Evolutionary conservation across 2,888 invertebrate species (phyloP), one percentile per base, ranked within the genome.

Genomic region (Synergus umbraculus): DNA sequence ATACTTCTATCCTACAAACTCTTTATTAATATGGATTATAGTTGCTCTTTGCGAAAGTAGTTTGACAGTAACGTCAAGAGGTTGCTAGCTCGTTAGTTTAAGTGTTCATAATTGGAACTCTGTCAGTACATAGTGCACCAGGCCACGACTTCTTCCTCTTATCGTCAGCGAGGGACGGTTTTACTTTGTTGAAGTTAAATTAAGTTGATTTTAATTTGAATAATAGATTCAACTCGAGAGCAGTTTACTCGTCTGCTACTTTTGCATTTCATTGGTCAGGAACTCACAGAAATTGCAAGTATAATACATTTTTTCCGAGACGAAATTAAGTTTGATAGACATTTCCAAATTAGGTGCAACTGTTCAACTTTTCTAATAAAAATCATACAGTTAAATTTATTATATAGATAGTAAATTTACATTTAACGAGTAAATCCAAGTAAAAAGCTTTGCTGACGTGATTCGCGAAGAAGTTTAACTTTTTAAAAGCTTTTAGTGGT

Each of bases 171-270:
- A 29, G 41, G 13, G 54, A 9, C 73, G 49, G 29, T 49, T 66
- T 18, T 73, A 67, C 67, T 46, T 46, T 67, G 46, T 46, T 37
- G 10, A 73, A 73, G 73, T 54, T 54, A 73, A 54, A 73, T 73
- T 73, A 54, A 73, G 73, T 73, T 54, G 29, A 73, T 73, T 73
- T 73, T n/a, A 37, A 73, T 73, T 54, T 73, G 41, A 73, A 73
- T 73, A 29, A 73, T 54, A 54, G 10, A 73, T 54, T 37, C 73
- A 54, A 54, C 73, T 73, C 54, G 22, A 8, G 49, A 29, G 54
- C 29, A 49, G 49, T 73, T 73, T 69, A 49, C 46, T 46, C 69
- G 54, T 41, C 54, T 29, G 37, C 37, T 37, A 37, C 54, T 54
- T n/a, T 29, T 29, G 37, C 54, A 54, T 49, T 54, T 73, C 73